phyloP scores from a whole-genome alignment of 2,113 vertebrate species.

The Gambusia holbrooki region DNA sequence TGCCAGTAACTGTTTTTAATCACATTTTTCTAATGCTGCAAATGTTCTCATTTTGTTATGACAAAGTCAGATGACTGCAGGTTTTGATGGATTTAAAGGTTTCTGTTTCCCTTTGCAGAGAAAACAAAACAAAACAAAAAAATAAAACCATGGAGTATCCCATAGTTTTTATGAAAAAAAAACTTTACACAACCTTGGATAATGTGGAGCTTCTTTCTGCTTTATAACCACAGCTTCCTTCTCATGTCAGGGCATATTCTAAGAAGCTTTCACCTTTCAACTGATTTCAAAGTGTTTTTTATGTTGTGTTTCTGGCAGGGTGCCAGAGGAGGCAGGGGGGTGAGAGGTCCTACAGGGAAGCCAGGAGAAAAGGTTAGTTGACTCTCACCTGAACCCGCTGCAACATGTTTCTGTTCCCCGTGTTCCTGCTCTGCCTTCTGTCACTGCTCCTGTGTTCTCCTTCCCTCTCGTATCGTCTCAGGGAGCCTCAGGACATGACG shows the following conservation, averaged over 20 bases:
- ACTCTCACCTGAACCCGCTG: slow-evolving; percentile 9
- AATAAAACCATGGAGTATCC: too few species aligned
- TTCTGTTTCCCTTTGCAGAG: neutral
- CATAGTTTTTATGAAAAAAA: too few species aligned
- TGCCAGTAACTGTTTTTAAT: too few species aligned
- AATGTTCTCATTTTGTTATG: too few species aligned
- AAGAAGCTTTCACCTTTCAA: neutral
- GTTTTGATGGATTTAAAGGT: neutral
- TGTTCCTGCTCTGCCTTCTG: neutral
- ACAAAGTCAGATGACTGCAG: neutral
- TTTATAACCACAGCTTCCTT: neutral
- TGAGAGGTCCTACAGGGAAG: slow-evolving; percentile 92
- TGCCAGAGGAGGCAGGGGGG: slow-evolving; percentile 89
- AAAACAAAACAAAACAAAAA: too few species aligned
- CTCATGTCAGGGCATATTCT: slow-evolving; percentile 1
- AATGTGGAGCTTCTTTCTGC: too few species aligned
- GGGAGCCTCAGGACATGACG: slow-evolving; percentile 93
- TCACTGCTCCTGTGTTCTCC: neutral
- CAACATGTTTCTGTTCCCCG: neutral
- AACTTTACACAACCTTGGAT: too few species aligned
- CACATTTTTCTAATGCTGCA: too few species aligned
- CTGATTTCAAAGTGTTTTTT: slow-evolving; percentile 7
- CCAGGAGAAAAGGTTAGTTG: slow-evolving; percentile 92
- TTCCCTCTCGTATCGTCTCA: slow-evolving; percentile 47
- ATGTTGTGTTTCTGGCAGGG: slow-evolving; percentile 79